Conservation (phyloP, 2,797 vertebrate genomes). For the Sebastes iracundus region DNA sequence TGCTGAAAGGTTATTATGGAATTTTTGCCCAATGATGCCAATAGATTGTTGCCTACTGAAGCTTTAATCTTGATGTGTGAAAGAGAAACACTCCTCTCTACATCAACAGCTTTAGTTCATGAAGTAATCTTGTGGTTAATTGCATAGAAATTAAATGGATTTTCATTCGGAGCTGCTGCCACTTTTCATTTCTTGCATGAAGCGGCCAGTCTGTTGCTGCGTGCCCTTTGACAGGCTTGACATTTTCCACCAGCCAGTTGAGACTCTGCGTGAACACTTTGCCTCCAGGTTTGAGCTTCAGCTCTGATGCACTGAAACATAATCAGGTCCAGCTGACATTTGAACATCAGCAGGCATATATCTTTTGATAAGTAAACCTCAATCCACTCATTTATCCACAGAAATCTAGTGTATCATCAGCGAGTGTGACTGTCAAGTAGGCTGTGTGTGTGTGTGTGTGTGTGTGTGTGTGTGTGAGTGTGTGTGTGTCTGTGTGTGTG, state of each 20-base stretch:
- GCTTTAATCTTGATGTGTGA: background rate
- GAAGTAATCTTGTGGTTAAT: background rate
- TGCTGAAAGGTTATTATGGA: too few relatives aligned
- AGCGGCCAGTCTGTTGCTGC: background rate
- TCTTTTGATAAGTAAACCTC: conserved; percentile 1
- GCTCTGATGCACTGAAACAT: conserved; percentile 31
- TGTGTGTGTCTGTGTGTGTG: conserved; percentile 10
- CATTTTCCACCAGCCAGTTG: conserved; percentile 33
- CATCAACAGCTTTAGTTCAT: background rate
- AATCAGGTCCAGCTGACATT: conserved; percentile 47
- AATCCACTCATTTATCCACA: conserved; percentile 2
- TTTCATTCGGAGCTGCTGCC: background rate
- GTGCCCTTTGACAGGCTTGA: conserved; percentile 34
- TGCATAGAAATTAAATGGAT: background rate
- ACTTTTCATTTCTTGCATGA: background rate
- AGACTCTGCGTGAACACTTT: background rate
- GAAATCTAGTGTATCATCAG: background rate
- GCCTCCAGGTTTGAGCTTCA: conserved; percentile 4
- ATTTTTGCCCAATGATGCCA: too few relatives aligned
- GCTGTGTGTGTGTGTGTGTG: conserved; percentile 12
- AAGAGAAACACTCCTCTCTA: background rate
- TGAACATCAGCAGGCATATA: conserved; percentile 8
- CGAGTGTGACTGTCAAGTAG: background rate
- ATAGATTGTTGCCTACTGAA: too few relatives aligned
- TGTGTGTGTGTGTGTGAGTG: conserved; percentile 7